Evolutionary conservation across 2,113 vertebrate species (phyloP), one percentile per base, ranked within the genome.

Genomic region (Malaclemys terrapin): DNA sequence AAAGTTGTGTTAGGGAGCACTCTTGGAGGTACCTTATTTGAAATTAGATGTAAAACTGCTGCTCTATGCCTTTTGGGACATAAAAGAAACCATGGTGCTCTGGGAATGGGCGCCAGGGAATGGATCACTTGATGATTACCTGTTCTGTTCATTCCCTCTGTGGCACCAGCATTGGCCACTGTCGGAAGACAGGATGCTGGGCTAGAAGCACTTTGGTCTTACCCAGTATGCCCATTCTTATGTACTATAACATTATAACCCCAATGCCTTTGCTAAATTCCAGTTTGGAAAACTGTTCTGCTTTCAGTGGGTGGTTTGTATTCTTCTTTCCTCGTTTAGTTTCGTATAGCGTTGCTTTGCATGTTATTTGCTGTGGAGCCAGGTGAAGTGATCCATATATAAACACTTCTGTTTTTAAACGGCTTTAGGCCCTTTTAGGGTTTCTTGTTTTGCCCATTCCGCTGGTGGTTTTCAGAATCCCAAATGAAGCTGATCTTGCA

Each of bases 31-130:
- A 47, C 22, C 87, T 14, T 80, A 0, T 13, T 3, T 54, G 24
- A 12, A 4, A 6, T 78, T 16, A 10, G 2, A 2, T 25, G 16
- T 65, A 47, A 87, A 85, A 59, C 38, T 2, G 52, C 42, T 3
- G 0, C 57, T 3, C 20, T 10, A 4, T 5, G 42, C 17, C 16
- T 42, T 19, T 25, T 8, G 50, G 5, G 14, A 50, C 78, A 50
- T 42, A 53, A 49, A 54, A 6, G 54, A 8, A 19, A 62, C 87
- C 4, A 0, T 8, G 4, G 14, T 29, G 2, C 0, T 79, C 65
- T 72, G 57, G 57, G 57, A 25, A 31, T 14, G 57, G 57, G 57
- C 3, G 3, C 56, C 10, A 57, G 56, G 56, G 25, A 29, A 29
- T 59, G 8, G 53, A 54, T 54, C 53, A 54, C 53, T 22, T 54